These are phyloP conservation scores for Smittia sp. DNA, from an alignment of 2,888 invertebrate species.

Conservation along the genomic window DNA sequence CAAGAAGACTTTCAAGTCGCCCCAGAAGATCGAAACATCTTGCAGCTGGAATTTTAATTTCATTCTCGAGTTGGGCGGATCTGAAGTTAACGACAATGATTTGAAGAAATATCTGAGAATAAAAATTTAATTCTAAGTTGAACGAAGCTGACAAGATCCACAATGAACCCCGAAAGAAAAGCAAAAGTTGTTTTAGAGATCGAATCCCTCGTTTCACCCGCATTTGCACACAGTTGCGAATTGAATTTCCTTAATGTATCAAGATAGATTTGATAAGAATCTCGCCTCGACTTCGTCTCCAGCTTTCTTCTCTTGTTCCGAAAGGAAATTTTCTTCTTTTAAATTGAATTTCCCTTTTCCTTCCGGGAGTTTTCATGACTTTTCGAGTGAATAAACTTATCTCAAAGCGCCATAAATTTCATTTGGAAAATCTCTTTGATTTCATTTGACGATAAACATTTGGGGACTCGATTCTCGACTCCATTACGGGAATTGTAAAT, in stretches of 20 bases:
- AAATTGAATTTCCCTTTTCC: constrained; percentile 23
- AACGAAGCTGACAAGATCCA: background rate
- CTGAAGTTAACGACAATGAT: no score
- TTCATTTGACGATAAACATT: background rate
- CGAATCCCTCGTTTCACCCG: background rate
- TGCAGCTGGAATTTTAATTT: constrained; percentile 19
- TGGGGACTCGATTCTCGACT: background rate
- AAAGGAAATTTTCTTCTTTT: constrained; percentile 4
- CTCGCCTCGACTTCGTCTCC: background rate
- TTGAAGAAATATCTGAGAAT: no score
- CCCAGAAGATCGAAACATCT: background rate
- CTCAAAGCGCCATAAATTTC: constrained; percentile 15
- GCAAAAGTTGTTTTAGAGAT: constrained; percentile 13
- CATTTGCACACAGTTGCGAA: constrained; percentile 2
- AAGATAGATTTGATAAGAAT: constrained; percentile 29
- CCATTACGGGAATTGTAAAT: background rate
- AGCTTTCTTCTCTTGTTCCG: background rate
- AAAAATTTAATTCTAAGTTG: background rate
- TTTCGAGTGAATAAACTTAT: constrained; percentile 11
- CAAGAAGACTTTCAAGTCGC: background rate
- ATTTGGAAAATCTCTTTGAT: constrained; percentile 3
- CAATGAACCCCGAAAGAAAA: background rate
- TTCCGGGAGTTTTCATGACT: constrained; percentile 11
- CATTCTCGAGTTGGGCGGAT: background rate
- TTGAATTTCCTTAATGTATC: constrained; percentile 37